These are phyloP conservation scores for Rhinoderma darwinii DNA, from an alignment of 2,113 vertebrate genomes.

Conservation along the genomic window DNA sequence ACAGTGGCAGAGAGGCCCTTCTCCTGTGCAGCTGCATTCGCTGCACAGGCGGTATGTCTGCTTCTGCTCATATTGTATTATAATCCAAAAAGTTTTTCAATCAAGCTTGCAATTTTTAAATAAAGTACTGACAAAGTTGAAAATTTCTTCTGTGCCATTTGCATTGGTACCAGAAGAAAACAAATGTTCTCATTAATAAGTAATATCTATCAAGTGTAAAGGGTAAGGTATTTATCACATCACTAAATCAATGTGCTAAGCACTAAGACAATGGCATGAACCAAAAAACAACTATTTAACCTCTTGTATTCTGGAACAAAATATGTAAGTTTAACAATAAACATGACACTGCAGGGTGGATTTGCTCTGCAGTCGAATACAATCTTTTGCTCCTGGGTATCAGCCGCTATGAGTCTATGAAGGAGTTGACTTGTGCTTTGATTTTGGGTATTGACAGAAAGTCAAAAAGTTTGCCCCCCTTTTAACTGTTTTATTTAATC, in stretches of 20 bases:
- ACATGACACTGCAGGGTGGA: too few relatives aligned
- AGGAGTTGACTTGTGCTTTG: too few relatives aligned
- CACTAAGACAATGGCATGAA: not conserved
- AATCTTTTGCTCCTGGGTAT: too few relatives aligned
- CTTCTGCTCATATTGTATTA: not conserved
- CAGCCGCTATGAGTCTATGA: too few relatives aligned
- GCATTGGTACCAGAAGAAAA: not conserved
- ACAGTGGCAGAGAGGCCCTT: too few relatives aligned
- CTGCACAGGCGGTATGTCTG: too few relatives aligned
- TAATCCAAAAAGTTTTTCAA: not conserved
- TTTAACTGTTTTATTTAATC: too few relatives aligned
- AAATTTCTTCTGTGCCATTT: constrained; percentile 19
- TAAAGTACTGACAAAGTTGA: not conserved
- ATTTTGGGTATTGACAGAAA: too few relatives aligned
- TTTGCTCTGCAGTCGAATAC: too few relatives aligned
- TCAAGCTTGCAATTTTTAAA: not conserved
- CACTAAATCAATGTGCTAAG: constrained; percentile 27
- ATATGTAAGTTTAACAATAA: not conserved
- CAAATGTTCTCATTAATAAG: constrained; percentile 37
- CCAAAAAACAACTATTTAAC: not conserved
- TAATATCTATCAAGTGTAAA: constrained; percentile 42
- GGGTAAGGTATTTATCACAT: constrained; percentile 43
- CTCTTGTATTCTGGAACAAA: not conserved
- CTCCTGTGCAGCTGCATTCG: too few relatives aligned
- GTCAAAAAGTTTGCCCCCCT: too few relatives aligned